Percentiles rank a stretch among this genome's conserved stretches.
These are phyloP conservation scores for Leptura quadrifasciata DNA, from an alignment of 2,888 invertebrate genomes.

Conservation along the genomic window DNA sequence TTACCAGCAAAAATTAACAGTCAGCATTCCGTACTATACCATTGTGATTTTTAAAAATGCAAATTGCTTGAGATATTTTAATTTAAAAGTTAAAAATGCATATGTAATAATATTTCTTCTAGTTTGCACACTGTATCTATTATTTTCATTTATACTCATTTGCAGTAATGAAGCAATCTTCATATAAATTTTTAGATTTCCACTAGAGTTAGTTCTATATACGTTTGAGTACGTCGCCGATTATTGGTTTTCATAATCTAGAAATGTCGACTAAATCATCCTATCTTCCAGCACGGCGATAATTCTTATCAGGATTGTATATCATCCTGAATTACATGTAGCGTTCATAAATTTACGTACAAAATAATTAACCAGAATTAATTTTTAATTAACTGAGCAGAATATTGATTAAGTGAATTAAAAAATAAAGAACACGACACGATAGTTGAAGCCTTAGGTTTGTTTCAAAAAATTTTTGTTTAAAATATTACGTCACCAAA, in stretches of 20 bases:
- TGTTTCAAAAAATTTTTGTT: too few relatives aligned
- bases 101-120: too few relatives aligned
- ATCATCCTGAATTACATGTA: slow-evolving; percentile 30
- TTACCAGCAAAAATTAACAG: too few relatives aligned
- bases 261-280: slow-evolving; percentile 23
- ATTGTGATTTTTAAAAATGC: too few relatives aligned
- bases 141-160: too few relatives aligned
- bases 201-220: background rate
- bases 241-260: slow-evolving; percentile 31
- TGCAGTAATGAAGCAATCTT: too few relatives aligned
- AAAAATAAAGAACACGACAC: background rate
- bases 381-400: background rate
- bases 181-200: too few relatives aligned
- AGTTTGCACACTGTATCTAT: too few relatives aligned
- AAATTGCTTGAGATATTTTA: too few relatives aligned
- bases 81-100: too few relatives aligned
- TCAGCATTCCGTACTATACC: too few relatives aligned
- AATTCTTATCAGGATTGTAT: slow-evolving; percentile 20
- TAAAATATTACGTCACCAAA: too few relatives aligned
- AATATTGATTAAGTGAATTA: background rate
- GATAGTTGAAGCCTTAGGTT: background rate
- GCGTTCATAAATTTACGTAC: slow-evolving; percentile 15
- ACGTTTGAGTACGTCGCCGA: background rate
- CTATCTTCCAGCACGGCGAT: slow-evolving; percentile 18
- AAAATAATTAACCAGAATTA: slow-evolving; percentile 11